phyloP scores from a whole-genome alignment of 1,140 invertebrate genomes.

The Scaptomyza graminum region DNA sequence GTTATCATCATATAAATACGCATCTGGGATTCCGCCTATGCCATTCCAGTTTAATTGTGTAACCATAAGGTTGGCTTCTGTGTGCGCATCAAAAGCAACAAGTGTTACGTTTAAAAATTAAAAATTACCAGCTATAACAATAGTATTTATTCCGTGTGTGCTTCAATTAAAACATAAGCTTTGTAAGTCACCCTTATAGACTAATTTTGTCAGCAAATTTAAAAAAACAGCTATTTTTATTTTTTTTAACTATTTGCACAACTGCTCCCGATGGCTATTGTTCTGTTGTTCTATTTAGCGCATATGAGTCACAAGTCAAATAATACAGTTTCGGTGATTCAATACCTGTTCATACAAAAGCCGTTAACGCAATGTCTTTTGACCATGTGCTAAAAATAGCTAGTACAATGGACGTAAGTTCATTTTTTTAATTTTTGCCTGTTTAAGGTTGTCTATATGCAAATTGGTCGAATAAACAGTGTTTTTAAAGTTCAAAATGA shows the following conservation, averaged over 20 bases:
- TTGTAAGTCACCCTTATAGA: conserved; percentile 11
- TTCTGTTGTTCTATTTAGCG: neutral
- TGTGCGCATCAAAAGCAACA: neutral
- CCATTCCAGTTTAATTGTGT: conserved; percentile 32
- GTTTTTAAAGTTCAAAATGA: neutral
- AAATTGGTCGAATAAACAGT: neutral
- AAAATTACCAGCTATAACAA: neutral
- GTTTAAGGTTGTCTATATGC: neutral
- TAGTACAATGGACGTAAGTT: neutral
- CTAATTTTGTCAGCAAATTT: conserved; percentile 32
- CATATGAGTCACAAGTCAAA: neutral
- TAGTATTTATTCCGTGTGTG: conserved; percentile 34
- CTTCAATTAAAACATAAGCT: conserved; percentile 4
- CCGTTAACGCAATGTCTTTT: neutral
- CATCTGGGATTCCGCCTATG: conserved; percentile 20
- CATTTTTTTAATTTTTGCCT: neutral
- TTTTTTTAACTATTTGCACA: conserved; percentile 31
- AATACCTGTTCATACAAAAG: neutral
- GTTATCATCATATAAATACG: conserved; percentile 39
- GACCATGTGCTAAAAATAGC: conserved; percentile 3
- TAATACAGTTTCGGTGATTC: conserved; percentile 15
- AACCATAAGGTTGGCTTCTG: conserved; percentile 16
- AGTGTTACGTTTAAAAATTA: too few species aligned
- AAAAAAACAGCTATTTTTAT: neutral
- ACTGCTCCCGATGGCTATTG: conserved; percentile 13